These are phyloP conservation scores for Labia minor DNA, from an alignment of 2,888 invertebrate genomes.

Conservation along the genomic window DNA sequence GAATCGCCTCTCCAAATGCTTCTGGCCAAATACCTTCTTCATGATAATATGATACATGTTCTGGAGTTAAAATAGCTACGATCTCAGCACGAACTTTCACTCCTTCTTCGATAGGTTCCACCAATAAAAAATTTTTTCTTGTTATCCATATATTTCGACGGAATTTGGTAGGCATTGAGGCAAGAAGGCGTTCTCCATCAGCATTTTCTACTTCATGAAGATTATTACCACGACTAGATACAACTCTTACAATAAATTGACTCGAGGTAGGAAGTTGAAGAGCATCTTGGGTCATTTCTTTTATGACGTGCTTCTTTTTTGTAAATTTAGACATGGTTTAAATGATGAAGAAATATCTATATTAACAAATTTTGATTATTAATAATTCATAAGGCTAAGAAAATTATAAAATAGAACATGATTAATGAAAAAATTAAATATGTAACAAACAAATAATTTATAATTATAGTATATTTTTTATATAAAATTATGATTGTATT, in stretches of 20 bases:
- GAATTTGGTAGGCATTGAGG: constrained; percentile 91
- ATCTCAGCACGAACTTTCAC: constrained; percentile 93
- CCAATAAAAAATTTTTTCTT: constrained; percentile 74
- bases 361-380: too few species aligned
- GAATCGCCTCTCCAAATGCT: not conserved
- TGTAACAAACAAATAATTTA: too few species aligned
- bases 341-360: too few species aligned
- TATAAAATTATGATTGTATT: too few species aligned
- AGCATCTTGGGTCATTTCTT: constrained; percentile 64
- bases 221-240: constrained; percentile 79
- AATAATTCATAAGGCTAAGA: too few species aligned
- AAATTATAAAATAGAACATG: too few species aligned
- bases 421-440: too few species aligned
- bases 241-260: constrained; percentile 66
- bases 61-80: constrained; percentile 55
- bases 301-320: constrained; percentile 67
- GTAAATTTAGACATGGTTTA: constrained; percentile 60
- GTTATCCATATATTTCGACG: constrained; percentile 89
- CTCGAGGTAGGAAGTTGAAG: constrained; percentile 58
- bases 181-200: constrained; percentile 58
- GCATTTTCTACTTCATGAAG: constrained; percentile 71
- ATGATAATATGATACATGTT: constrained; percentile 40
- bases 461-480: too few species aligned
- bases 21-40: constrained; percentile 21
- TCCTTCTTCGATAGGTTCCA: constrained; percentile 85